A percentile compares a stretch with the other conserved stretches of the same genome.
Evolutionary conservation across 2,113 vertebrate genomes (phyloP).

Genomic region (Sander lucioperca): DNA sequence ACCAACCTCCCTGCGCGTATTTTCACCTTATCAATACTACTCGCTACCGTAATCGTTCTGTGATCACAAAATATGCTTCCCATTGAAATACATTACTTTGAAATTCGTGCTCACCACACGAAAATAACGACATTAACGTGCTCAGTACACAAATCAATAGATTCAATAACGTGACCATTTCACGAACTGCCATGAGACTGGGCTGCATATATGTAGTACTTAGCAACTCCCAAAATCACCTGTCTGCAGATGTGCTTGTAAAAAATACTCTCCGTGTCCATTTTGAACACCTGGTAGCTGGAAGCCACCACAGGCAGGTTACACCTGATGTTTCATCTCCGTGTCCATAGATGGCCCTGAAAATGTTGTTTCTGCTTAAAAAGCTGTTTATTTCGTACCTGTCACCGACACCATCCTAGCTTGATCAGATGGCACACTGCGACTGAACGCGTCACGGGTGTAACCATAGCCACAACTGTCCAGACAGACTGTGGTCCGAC

Average conservation of each 20-base stretch:
- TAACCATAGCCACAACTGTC: background rate
- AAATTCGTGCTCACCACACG: too few species aligned
- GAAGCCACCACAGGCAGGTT: background rate
- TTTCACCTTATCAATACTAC: too few species aligned
- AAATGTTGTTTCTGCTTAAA: too few species aligned
- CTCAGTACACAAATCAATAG: too few species aligned
- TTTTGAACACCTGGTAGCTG: background rate
- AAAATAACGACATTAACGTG: too few species aligned
- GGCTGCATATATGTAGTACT: background rate
- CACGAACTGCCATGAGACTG: too few species aligned
- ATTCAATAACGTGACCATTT: too few species aligned
- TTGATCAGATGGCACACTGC: background rate
- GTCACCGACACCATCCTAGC: background rate
- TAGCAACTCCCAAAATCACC: background rate
- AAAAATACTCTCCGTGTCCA: background rate
- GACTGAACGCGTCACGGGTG: background rate
- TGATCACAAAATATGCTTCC: too few species aligned
- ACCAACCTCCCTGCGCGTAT: too few species aligned
- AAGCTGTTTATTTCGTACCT: background rate
- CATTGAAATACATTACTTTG: too few species aligned
- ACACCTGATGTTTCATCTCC: background rate
- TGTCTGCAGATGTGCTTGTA: background rate
- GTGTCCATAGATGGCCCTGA: constrained; percentile 1
- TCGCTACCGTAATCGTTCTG: too few species aligned
- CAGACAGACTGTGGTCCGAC: background rate